These are phyloP conservation scores for Chrysopilus asiliformis DNA, from an alignment of 2,888 invertebrate species.

Conservation along the genomic window DNA sequence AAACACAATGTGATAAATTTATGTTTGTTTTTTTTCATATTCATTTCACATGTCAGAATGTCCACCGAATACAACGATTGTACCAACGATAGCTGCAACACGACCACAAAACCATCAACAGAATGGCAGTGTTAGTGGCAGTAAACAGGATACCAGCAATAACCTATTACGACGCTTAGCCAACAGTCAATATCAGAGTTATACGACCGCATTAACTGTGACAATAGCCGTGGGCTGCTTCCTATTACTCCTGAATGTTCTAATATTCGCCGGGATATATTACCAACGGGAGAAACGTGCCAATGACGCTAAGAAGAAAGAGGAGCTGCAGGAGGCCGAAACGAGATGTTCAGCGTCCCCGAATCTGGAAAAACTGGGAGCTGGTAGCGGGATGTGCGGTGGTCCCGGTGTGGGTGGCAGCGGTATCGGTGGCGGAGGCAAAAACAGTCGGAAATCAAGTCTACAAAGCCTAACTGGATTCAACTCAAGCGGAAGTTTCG, in stretches of 20 bases:
- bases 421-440: slow-evolving; percentile 11
- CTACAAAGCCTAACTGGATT: slow-evolving; percentile 32
- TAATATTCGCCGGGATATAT: slow-evolving; percentile 81
- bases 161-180: slow-evolving; percentile 62
- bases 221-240: slow-evolving; percentile 80
- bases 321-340: slow-evolving; percentile 55
- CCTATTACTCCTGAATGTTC: slow-evolving; percentile 62
- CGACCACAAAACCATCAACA: slow-evolving; percentile 18
- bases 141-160: slow-evolving; percentile 44
- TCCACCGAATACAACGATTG: slow-evolving; percentile 48
- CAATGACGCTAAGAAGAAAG: slow-evolving; percentile 58
- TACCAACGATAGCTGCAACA: slow-evolving; percentile 29
- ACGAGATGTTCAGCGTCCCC: slow-evolving; percentile 45
- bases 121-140: slow-evolving; percentile 12
- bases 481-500: slow-evolving; percentile 34
- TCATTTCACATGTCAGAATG: slow-evolving; percentile 44
- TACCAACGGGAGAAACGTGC: slow-evolving; percentile 60
- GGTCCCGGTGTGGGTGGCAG: slow-evolving; percentile 11
- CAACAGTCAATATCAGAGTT: slow-evolving; percentile 71
- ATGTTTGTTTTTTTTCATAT: background rate
- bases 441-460: slow-evolving; percentile 41
- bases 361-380: slow-evolving; percentile 24
- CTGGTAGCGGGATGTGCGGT: slow-evolving; percentile 13
- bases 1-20: background rate
- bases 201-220: slow-evolving; percentile 76